A percentile compares a stretch with the other conserved stretches of the same genome.
phyloP scores from a whole-genome alignment of 2,797 vertebrate species.

The Hypotaenidia okinawae region DNA sequence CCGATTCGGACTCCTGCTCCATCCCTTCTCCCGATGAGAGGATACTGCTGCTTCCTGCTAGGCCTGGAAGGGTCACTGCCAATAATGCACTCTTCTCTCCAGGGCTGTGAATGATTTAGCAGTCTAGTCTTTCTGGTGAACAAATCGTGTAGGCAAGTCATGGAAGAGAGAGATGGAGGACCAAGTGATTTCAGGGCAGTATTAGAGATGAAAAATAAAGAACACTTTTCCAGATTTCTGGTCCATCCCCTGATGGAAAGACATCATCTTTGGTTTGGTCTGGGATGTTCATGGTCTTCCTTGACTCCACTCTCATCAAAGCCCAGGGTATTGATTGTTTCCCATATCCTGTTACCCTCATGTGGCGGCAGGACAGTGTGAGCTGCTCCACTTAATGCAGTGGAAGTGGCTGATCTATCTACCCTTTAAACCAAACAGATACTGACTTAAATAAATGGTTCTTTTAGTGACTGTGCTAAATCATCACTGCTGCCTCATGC shows the following conservation, averaged over 20 bases:
- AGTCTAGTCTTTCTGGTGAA: neutral
- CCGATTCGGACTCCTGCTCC: neutral
- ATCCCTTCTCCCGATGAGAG: neutral
- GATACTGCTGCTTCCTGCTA: neutral
- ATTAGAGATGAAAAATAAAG: neutral
- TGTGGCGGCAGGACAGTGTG: neutral
- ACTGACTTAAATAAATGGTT: neutral
- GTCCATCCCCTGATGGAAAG: neutral
- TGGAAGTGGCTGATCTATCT: neutral
- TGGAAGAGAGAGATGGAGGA: neutral
- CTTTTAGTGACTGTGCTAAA: neutral
- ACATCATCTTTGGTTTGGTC: neutral
- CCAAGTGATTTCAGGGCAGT: neutral
- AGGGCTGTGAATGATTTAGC: neutral
- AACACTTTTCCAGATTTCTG: neutral
- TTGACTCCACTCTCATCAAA: neutral
- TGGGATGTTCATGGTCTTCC: neutral
- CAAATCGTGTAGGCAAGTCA: neutral
- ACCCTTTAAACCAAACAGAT: neutral
- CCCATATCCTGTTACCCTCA: neutral
- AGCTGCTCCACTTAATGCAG: neutral
- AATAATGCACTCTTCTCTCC: neutral
- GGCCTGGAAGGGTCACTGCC: constrained; percentile 24
- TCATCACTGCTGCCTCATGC: neutral
- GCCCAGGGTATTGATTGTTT: neutral